These are phyloP conservation scores for Phaedon cochleariae DNA, from an alignment of 2,888 invertebrate species.

Conservation along the genomic window DNA sequence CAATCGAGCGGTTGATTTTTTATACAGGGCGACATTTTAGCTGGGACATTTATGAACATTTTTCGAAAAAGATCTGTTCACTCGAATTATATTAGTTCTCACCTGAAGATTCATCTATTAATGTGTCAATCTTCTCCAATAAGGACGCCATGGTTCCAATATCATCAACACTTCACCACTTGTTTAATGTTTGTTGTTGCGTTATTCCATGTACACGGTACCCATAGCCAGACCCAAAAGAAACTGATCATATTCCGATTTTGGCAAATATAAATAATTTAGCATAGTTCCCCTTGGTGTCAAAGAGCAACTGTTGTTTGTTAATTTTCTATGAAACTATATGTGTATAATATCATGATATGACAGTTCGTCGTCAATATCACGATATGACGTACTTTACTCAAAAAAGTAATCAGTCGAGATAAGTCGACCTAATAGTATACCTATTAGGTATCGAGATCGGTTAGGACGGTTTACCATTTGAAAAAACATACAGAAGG, in stretches of 20 bases:
- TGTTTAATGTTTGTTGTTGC: neutral
- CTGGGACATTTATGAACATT: no score
- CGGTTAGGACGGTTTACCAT: no score
- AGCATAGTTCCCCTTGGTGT: conserved; percentile 2
- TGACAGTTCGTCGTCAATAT: neutral
- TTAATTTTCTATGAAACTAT: neutral
- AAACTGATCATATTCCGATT: neutral
- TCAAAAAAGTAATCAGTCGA: no score
- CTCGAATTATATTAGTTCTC: neutral
- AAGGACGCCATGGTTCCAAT: neutral
- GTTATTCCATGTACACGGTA: neutral
- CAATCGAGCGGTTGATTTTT: no score
- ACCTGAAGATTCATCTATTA: neutral
- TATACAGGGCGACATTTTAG: no score
- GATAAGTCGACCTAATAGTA: no score
- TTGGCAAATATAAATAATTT: conserved; percentile 10
- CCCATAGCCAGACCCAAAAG: conserved; percentile 10
- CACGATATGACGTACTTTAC: no score
- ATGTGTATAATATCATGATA: conserved; percentile 8
- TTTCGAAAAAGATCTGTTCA: no score
- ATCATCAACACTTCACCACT: neutral
- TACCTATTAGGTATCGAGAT: no score
- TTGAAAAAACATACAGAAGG: no score
- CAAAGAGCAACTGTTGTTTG: conserved; percentile 29
- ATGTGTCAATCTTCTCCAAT: neutral